Base-by-base conservation (phyloP, 37 sponge, comb jelly and placozoan species). In the Chondrilla cf. caribensis region DNA sequence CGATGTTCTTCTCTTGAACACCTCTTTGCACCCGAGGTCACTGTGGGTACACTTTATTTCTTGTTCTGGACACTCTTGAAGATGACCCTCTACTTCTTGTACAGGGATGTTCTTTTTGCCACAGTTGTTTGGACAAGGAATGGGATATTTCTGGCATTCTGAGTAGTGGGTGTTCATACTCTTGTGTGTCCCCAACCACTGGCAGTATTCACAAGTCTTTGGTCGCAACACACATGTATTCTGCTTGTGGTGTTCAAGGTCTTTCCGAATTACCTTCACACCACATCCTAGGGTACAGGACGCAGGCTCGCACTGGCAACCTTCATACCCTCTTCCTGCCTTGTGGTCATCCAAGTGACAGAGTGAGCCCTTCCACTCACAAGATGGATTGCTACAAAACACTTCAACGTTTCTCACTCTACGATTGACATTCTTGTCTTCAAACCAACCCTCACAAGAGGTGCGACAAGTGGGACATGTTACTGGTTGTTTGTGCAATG, bases 41-140 rank as follows among this genome's bases (percentile, higher is more conserved):
- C 7, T 4, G 36, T 43, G 40, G 21, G 43, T 2, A 40, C 76
- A 73, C 2, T 17, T 24, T 0, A 73, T 25, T 37, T 36, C 40
- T 43, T 73, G 76, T 40, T 73, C 44, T 40, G 76, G 76, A 24
- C 76, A 73, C 43, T 43, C 44, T 73, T 37, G 24, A 35, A 73
- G 41, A 73, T 73, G 76, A 0, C 24, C 25, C 41, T 73, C 76
- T 43, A 73, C 25, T 17, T 39, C 25, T 18, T 39, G n/a, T 39
- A 18, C 9, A 24, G 2, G 21, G 38, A 73, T 39, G 8, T 39
- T 31, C 1, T 18, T 22, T 73, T 18, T 42, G 1, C 76, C 76
- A 6, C 76, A 73, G 24, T 73, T 42, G 43, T 73, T 73, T 73
- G 76, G 76, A 42, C 76, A 73, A 4, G 76, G 25, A 21, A 73